A percentile compares a stretch with the other conserved stretches of the same genome.
These are phyloP conservation scores for Leuciscus waleckii DNA, from an alignment of 2,797 vertebrate genomes.

Conservation along the genomic window DNA sequence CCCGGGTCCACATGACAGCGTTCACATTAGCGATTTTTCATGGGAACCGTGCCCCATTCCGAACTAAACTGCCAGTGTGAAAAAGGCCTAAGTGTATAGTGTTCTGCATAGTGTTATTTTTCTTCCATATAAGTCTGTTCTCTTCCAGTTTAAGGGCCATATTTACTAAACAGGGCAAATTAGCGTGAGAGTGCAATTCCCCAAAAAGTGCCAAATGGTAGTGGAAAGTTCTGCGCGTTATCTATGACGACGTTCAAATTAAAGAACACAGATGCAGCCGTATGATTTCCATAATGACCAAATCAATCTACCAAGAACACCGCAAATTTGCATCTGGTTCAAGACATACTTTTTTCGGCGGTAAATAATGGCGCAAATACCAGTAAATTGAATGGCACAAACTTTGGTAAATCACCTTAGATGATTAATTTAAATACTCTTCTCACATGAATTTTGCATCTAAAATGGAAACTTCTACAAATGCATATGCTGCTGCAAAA, in stretches of 20 bases:
- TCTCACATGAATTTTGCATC: not conserved
- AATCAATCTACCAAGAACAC: no score
- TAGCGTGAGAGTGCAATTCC: not conserved
- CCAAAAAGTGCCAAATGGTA: rapidly evolving
- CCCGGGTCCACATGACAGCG: no score
- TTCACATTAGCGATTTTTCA: no score
- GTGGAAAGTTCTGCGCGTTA: not conserved
- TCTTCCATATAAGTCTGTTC: not conserved
- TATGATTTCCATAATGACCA: no score
- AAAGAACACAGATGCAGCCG: no score
- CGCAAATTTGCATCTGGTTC: no score
- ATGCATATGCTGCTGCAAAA: not conserved
- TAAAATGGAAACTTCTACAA: not conserved
- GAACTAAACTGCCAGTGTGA: no score
- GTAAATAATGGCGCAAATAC: not conserved
- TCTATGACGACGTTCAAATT: not conserved
- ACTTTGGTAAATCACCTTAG: not conserved
- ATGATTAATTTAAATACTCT: not conserved
- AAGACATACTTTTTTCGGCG: no score
- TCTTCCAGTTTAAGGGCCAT: not conserved
- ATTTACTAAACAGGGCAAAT: not conserved
- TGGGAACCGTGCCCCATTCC: no score
- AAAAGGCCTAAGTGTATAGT: not conserved
- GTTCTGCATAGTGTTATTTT: not conserved
- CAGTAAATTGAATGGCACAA: not conserved